Conservation (phyloP, 2,113 vertebrate genomes). For the Neotragus moschatus region DNA sequence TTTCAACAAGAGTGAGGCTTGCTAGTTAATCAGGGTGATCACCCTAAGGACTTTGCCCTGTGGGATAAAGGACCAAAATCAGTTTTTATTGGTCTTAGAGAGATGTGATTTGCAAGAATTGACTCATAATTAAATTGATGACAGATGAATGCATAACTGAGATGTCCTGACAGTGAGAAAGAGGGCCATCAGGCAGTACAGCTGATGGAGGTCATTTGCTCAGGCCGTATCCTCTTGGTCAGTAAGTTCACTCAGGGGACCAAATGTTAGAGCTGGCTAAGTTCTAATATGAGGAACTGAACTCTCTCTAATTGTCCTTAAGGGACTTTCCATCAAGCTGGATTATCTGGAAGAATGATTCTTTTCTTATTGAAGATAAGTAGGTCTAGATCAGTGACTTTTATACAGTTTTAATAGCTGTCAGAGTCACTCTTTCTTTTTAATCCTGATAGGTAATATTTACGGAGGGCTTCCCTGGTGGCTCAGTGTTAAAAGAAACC, state of each 20-base stretch:
- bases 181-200: not conserved
- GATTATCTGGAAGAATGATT: not conserved
- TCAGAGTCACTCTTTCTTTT: not conserved
- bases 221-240: not conserved
- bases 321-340: not conserved
- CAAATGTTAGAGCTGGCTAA: not conserved
- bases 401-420: not conserved
- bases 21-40: not conserved
- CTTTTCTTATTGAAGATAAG: not conserved
- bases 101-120: not conserved
- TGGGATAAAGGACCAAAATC: not conserved
- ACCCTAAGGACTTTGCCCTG: not conserved
- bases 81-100: not conserved
- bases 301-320: not conserved
- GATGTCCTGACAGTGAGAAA: not conserved
- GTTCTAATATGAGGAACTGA: not conserved
- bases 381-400: not conserved
- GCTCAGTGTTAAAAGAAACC: not conserved
- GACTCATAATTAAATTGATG: not conserved
- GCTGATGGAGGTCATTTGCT: not conserved
- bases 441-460: not conserved
- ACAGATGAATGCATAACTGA: not conserved
- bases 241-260: not conserved
- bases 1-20: not conserved
- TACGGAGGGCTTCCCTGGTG: not conserved